A percentile compares a stretch with the other conserved stretches of the same genome.
phyloP scores from a whole-genome alignment of 2,797 vertebrate genomes.

The Harpagifer antarcticus region DNA sequence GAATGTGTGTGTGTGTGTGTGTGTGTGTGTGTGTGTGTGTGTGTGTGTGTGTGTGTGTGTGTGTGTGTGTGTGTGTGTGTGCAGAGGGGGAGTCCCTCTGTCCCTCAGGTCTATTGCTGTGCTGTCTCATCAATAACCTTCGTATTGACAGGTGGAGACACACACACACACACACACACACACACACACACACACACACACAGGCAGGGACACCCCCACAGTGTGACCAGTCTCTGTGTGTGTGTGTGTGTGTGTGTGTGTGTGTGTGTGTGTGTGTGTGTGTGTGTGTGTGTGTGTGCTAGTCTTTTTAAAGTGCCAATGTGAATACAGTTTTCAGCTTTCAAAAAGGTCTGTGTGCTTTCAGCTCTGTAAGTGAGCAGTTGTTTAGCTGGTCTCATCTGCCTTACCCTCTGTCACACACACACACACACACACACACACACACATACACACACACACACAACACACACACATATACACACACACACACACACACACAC shows the following conservation, averaged over 20 bases:
- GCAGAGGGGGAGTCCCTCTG: slow-evolving; percentile 28
- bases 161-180: slow-evolving; percentile 40
- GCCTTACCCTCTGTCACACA: slow-evolving; percentile 38
- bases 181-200: slow-evolving; percentile 36
- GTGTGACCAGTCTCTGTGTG: not conserved
- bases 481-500: slow-evolving; percentile 5
- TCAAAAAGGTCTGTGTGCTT: slow-evolving; percentile 42
- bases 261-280: slow-evolving; percentile 22
- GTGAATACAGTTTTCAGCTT: slow-evolving; percentile 48
- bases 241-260: slow-evolving; percentile 29
- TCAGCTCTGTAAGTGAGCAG: slow-evolving; percentile 55
- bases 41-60: slow-evolving; percentile 15
- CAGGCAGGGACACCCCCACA: slow-evolving; percentile 46
- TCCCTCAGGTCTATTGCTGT: slow-evolving; percentile 60
- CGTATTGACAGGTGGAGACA: slow-evolving; percentile 55
- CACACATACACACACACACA: slow-evolving; percentile 7
- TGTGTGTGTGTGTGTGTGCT: not conserved
- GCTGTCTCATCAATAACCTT: slow-evolving; percentile 74
- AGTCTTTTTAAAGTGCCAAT: slow-evolving; percentile 9
- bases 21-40: not conserved
- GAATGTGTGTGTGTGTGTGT: not conserved
- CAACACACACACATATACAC: slow-evolving; percentile 10
- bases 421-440: slow-evolving; percentile 11
- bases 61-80: not conserved
- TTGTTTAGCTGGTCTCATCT: slow-evolving; percentile 57